Evolutionary conservation across 2,797 vertebrate genomes (phyloP).

Genomic region (Hipposideros larvatus): DNA sequence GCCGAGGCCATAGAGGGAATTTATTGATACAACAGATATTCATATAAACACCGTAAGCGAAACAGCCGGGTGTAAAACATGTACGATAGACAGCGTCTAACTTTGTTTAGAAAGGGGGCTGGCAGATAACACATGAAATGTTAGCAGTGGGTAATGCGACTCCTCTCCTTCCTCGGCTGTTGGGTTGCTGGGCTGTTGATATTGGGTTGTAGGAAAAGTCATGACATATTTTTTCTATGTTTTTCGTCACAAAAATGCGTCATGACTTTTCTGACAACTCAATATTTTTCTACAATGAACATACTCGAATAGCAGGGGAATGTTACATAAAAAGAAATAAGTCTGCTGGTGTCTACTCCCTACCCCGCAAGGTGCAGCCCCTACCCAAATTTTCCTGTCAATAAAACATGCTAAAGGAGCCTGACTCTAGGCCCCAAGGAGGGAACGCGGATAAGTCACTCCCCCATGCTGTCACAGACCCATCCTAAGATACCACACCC

Average conservation of each 20-base stretch:
- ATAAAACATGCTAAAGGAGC: neutral
- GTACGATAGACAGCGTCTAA: accelerated
- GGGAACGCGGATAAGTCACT: neutral
- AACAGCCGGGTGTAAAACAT: neutral
- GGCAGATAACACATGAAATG: accelerated
- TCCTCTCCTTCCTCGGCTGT: neutral
- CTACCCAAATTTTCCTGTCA: neutral
- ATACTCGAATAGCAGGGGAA: accelerated
- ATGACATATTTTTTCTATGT: too few species aligned
- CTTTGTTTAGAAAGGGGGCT: neutral
- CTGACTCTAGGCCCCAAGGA: accelerated
- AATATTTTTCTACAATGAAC: too few species aligned
- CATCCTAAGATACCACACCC: neutral
- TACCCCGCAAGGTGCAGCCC: too few species aligned
- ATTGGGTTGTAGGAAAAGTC: too few species aligned
- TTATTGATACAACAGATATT: accelerated
- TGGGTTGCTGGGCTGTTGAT: too few species aligned
- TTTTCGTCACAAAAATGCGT: too few species aligned
- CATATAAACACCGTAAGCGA: neutral
- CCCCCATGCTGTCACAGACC: neutral
- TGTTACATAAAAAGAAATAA: accelerated
- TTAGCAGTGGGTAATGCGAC: accelerated
- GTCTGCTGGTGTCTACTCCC: neutral
- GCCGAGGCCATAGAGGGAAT: accelerated
- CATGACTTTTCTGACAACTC: too few species aligned